A percentile compares a stretch with the other conserved stretches of the same genome.
Conservation (phyloP, 2,888 invertebrate species). For the Thalpophila matura region DNA sequence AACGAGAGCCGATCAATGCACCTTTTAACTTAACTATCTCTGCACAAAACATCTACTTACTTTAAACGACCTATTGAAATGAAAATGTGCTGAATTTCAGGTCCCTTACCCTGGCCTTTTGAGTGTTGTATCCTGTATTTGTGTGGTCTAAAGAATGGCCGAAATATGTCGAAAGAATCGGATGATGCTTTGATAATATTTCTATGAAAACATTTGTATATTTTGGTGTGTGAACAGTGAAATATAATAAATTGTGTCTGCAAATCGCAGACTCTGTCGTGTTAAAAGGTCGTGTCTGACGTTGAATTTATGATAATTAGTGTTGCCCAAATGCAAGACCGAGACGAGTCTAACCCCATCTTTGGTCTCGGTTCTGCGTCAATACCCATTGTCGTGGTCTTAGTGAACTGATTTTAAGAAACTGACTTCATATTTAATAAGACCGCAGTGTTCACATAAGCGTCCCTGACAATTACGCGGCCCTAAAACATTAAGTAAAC, state of each 20-base stretch:
- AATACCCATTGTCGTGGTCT: too few species aligned
- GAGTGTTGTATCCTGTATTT: neutral
- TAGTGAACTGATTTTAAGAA: too few species aligned
- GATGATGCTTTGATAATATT: neutral
- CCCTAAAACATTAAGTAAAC: too few species aligned
- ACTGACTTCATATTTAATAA: too few species aligned
- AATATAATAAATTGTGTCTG: neutral
- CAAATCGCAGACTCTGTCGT: too few species aligned
- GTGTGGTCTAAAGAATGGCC: conserved; percentile 14
- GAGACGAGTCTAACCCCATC: too few species aligned
- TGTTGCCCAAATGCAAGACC: too few species aligned
- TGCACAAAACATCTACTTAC: conserved; percentile 6
- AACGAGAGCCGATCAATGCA: conserved; percentile 60
- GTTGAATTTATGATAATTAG: too few species aligned
- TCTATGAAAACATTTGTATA: conserved; percentile 1
- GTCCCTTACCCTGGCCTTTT: conserved; percentile 8
- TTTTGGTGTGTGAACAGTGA: neutral
- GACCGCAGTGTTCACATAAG: too few species aligned
- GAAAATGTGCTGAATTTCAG: conserved; percentile 6
- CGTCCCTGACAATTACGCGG: too few species aligned
- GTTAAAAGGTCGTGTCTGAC: too few species aligned
- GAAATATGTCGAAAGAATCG: neutral
- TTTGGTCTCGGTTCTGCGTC: too few species aligned
- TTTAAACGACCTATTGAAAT: conserved; percentile 10
- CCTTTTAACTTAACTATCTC: conserved; percentile 36